These are phyloP conservation scores for Pelecanus crispus DNA, from an alignment of 2,113 vertebrate genomes.

Conservation along the genomic window DNA sequence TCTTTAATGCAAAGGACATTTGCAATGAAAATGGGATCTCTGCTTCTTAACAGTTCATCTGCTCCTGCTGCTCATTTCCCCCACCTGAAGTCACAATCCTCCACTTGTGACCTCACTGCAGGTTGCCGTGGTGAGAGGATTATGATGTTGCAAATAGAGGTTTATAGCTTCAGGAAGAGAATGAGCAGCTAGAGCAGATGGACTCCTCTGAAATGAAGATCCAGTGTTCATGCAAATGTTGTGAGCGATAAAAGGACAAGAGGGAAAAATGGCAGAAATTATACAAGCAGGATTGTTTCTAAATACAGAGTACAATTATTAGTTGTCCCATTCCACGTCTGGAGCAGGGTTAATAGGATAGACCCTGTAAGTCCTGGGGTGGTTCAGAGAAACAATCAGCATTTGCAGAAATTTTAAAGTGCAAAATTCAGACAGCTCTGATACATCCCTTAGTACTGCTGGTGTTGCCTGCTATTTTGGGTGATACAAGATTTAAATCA, in stretches of 20 bases:
- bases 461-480: background rate
- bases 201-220: background rate
- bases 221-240: background rate
- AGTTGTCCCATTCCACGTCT: fast-evolving
- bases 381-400: background rate
- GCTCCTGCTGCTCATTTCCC: slow-evolving; percentile 6
- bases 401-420: background rate
- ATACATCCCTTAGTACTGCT: background rate
- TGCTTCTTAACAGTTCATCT: slow-evolving; percentile 4
- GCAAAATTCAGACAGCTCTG: background rate
- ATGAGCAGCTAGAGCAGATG: background rate
- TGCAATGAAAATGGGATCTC: slow-evolving; percentile 10
- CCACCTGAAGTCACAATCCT: slow-evolving; percentile 28
- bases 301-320: background rate
- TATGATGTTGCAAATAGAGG: slow-evolving; percentile 1
- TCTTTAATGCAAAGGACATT: slow-evolving; percentile 37
- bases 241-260: background rate
- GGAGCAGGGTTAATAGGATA: background rate
- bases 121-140: background rate
- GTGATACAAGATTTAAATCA: background rate
- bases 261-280: background rate
- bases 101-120: slow-evolving; percentile 24
- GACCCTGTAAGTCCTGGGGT: background rate
- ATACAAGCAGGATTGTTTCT: background rate
- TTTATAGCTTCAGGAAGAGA: slow-evolving; percentile 30